phyloP scores from a whole-genome alignment of 2,113 vertebrate genomes.

The Centropristis striata region DNA sequence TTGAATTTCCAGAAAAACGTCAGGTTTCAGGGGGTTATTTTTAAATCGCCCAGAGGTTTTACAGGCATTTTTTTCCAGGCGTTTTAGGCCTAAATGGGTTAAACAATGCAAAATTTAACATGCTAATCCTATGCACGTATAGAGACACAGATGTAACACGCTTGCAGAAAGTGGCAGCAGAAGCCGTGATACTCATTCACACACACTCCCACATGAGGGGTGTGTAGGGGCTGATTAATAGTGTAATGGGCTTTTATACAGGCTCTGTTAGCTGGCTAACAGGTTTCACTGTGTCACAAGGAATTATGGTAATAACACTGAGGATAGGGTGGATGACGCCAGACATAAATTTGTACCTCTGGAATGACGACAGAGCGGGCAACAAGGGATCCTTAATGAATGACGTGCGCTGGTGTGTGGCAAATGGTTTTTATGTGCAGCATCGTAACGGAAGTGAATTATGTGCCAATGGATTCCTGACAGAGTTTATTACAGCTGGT shows the following conservation, averaged over 20 bases:
- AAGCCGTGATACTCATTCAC: slow-evolving; percentile 1
- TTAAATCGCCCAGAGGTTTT: no score
- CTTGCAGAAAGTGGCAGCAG: neutral
- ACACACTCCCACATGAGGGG: neutral
- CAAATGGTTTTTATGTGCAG: slow-evolving; percentile 2
- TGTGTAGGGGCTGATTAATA: slow-evolving; percentile 28
- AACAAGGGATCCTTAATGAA: neutral
- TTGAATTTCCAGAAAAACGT: no score
- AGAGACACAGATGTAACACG: slow-evolving; percentile 8
- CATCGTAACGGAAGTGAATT: neutral
- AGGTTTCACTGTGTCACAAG: slow-evolving; percentile 15
- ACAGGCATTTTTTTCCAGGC: no score
- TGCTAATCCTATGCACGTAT: neutral
- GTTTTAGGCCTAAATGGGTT: no score
- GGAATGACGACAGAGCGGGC: neutral
- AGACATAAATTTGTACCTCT: slow-evolving; percentile 7
- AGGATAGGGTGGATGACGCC: neutral
- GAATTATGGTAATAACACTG: slow-evolving; percentile 24
- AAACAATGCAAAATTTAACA: no score
- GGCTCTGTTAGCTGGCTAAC: neutral
- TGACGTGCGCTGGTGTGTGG: neutral
- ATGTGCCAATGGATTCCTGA: neutral
- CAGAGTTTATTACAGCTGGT: slow-evolving; percentile 15
- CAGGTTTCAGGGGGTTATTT: no score
- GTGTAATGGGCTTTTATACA: slow-evolving; percentile 22